Evolutionary conservation across 2,888 invertebrate species (phyloP).

Genomic region (Hypselothyrea guttata): DNA sequence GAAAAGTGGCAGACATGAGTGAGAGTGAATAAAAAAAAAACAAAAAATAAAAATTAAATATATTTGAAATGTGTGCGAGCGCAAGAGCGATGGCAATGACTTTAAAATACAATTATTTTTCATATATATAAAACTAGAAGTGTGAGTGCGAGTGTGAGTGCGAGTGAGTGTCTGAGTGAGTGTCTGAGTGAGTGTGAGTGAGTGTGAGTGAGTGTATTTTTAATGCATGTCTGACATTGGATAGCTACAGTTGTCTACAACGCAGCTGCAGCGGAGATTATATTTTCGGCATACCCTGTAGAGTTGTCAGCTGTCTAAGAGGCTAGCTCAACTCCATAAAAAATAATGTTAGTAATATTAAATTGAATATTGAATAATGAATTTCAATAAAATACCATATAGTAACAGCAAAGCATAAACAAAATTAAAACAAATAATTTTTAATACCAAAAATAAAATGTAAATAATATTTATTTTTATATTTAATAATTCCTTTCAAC

Average conservation of each 20-base stretch:
- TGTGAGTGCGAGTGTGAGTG: neutral
- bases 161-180: neutral
- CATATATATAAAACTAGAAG: slow-evolving; percentile 14
- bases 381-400: too few relatives aligned
- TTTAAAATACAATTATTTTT: slow-evolving; percentile 45
- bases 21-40: too few relatives aligned
- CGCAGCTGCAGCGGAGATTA: slow-evolving; percentile 2
- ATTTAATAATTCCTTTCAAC: too few relatives aligned
- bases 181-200: slow-evolving; percentile 4
- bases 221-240: slow-evolving; percentile 37
- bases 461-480: too few relatives aligned
- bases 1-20: slow-evolving; percentile 5
- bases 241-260: slow-evolving; percentile 1
- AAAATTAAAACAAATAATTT: too few relatives aligned
- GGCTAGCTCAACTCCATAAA: too few relatives aligned
- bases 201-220: slow-evolving; percentile 10
- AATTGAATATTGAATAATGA: too few relatives aligned
- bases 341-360: too few relatives aligned
- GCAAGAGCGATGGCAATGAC: slow-evolving; percentile 21
- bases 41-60: slow-evolving; percentile 4
- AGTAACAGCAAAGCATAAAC: too few relatives aligned
- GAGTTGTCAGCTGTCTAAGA: too few relatives aligned
- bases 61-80: slow-evolving; percentile 30
- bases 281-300: neutral
- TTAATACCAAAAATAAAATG: too few relatives aligned